A percentile compares a stretch with the other conserved stretches of the same genome.
Evolutionary conservation across 1,140 invertebrate species (phyloP).

Genomic region (Armadillidium nasatum): DNA sequence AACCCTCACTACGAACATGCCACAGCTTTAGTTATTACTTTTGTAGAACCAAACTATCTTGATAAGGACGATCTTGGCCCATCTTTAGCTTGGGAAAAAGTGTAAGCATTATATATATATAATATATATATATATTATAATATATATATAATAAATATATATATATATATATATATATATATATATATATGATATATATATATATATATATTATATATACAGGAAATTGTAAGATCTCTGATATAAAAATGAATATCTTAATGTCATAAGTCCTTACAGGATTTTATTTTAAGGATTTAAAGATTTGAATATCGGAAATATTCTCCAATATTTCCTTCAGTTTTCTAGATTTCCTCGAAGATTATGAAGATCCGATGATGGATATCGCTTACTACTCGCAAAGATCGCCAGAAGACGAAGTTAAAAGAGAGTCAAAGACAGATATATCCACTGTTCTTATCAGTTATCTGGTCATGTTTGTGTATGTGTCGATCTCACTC

Average conservation of each 20-base stretch:
- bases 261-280: too few relatives aligned
- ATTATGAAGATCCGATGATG: slow-evolving; percentile 61
- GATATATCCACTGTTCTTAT: slow-evolving; percentile 88
- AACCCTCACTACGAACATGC: slow-evolving; percentile 64
- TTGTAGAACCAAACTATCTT: slow-evolving; percentile 83
- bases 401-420: slow-evolving; percentile 91
- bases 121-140: too few relatives aligned
- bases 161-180: too few relatives aligned
- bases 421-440: slow-evolving; percentile 80
- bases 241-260: too few relatives aligned
- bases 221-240: too few relatives aligned
- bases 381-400: slow-evolving; percentile 86
- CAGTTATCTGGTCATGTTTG: slow-evolving; percentile 96
- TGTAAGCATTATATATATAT: too few relatives aligned
- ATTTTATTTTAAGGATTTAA: too few relatives aligned
- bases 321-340: too few relatives aligned
- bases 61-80: slow-evolving; percentile 62
- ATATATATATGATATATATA: too few relatives aligned
- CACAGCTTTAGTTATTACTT: slow-evolving; percentile 79
- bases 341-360: slow-evolving; percentile 80
- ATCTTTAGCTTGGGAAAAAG: slow-evolving; percentile 85
- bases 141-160: too few relatives aligned
- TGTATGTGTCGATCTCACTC: slow-evolving; percentile 76
- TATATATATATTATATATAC: too few relatives aligned
- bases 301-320: too few relatives aligned